Conservation (phyloP, 2,113 vertebrate genomes). For the Odontophorus gujanensis region DNA sequence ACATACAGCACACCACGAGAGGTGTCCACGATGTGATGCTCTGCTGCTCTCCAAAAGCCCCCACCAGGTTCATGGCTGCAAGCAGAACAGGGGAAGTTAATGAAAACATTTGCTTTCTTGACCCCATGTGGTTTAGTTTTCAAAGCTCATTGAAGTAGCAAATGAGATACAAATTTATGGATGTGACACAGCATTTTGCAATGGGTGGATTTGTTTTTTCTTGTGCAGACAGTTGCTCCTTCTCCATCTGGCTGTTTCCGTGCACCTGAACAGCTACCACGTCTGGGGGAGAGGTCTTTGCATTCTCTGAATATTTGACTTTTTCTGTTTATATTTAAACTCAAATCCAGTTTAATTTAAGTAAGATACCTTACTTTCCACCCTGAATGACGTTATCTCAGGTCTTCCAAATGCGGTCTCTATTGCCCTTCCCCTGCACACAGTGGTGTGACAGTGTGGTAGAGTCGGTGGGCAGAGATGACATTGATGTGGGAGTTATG, state of each 20-base stretch:
- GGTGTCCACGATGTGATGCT: neutral
- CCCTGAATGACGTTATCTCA: neutral
- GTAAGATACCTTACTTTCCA: neutral
- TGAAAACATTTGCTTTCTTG: neutral
- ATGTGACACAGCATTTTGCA: neutral
- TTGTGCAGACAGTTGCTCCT: rapidly evolving
- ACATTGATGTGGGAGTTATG: neutral
- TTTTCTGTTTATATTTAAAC: slow-evolving; percentile 7
- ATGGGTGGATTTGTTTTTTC: neutral
- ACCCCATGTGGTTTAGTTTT: neutral
- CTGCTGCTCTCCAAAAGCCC: neutral
- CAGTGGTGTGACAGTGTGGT: neutral
- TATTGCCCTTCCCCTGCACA: neutral
- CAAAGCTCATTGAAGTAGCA: neutral
- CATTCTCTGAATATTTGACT: neutral
- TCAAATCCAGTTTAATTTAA: neutral
- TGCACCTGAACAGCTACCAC: neutral
- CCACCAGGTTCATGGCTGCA: neutral
- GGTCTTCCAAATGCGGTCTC: neutral
- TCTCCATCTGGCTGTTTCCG: neutral
- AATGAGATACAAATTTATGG: neutral
- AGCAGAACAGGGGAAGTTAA: neutral
- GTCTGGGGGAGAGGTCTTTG: neutral
- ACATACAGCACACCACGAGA: neutral
- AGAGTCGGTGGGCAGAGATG: neutral